These are phyloP conservation scores for Nasonia longicornis DNA, from an alignment of 1,140 invertebrate species.

Conservation along the genomic window DNA sequence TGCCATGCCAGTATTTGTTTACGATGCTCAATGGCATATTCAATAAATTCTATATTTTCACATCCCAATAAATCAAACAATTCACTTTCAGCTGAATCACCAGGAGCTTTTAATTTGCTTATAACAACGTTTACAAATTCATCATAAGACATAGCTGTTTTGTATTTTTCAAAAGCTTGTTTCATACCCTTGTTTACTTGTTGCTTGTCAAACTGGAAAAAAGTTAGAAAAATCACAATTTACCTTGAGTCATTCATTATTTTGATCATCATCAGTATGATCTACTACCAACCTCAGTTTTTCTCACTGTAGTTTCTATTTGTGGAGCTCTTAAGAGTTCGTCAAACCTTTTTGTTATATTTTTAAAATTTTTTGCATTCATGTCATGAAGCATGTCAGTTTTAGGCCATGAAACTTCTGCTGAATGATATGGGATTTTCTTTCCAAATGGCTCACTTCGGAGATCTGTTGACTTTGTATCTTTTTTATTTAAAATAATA, in stretches of 20 bases:
- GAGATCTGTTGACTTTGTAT: constrained; percentile 16
- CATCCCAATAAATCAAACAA: constrained; percentile 90
- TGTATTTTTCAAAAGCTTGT: constrained; percentile 65
- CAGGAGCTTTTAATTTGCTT: constrained; percentile 73
- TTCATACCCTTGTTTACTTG: constrained; percentile 73
- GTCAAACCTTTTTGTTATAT: constrained; percentile 46
- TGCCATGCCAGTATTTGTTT: constrained; percentile 68
- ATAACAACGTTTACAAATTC: constrained; percentile 75
- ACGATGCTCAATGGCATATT: constrained; percentile 81
- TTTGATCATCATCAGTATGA: not conserved
- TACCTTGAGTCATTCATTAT: constrained; percentile 24
- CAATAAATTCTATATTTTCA: constrained; percentile 88
- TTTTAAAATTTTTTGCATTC: constrained; percentile 47
- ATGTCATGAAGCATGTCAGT: constrained; percentile 57
- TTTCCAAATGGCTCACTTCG: constrained; percentile 51
- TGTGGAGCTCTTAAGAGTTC: constrained; percentile 58
- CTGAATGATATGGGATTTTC: constrained; percentile 55
- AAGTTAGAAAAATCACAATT: constrained; percentile 49
- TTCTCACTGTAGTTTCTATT: constrained; percentile 47
- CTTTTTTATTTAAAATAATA: constrained; percentile 47
- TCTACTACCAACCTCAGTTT: constrained; percentile 63
- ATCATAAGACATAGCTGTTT: constrained; percentile 68
- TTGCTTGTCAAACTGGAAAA: constrained; percentile 71
- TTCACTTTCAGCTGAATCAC: constrained; percentile 87
- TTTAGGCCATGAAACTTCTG: constrained; percentile 56